Evolutionary conservation across 2,888 invertebrate genomes (phyloP).

Genomic region (Augochlorella aurata): DNA sequence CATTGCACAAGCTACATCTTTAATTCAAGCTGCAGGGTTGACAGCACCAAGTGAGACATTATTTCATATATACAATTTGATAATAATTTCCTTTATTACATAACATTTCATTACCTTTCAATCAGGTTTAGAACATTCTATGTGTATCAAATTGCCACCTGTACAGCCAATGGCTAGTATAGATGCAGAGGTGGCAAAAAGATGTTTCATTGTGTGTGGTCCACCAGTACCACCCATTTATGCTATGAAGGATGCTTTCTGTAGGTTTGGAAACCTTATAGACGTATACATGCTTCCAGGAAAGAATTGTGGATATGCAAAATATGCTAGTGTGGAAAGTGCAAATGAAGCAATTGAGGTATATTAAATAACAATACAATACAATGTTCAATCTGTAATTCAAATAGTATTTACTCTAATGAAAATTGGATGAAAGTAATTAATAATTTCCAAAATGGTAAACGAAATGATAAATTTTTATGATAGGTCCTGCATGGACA

Average conservation of each 20-base stretch:
- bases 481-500: constrained; percentile 89
- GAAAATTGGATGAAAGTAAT: not conserved
- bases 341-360: constrained; percentile 90
- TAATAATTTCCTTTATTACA: constrained; percentile 1
- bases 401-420: not conserved
- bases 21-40: constrained; percentile 86
- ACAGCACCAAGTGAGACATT: constrained; percentile 77
- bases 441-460: not conserved
- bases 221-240: constrained; percentile 87
- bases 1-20: constrained; percentile 89
- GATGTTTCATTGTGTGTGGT: constrained; percentile 82
- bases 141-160: constrained; percentile 87
- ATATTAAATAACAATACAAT: constrained; percentile 44
- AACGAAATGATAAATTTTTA: constrained; percentile 2
- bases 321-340: constrained; percentile 89
- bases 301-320: constrained; percentile 96
- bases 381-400: not conserved
- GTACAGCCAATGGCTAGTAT: constrained; percentile 87
- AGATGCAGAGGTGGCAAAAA: constrained; percentile 86
- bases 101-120: constrained; percentile 24
- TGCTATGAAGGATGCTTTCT: constrained; percentile 93
- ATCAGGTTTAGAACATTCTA: constrained; percentile 64
- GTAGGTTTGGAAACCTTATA: constrained; percentile 94
- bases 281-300: constrained; percentile 94
- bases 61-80: constrained; percentile 4